These are phyloP conservation scores for Endomychus coccineus DNA, from an alignment of 2,888 invertebrate species.

Conservation along the genomic window DNA sequence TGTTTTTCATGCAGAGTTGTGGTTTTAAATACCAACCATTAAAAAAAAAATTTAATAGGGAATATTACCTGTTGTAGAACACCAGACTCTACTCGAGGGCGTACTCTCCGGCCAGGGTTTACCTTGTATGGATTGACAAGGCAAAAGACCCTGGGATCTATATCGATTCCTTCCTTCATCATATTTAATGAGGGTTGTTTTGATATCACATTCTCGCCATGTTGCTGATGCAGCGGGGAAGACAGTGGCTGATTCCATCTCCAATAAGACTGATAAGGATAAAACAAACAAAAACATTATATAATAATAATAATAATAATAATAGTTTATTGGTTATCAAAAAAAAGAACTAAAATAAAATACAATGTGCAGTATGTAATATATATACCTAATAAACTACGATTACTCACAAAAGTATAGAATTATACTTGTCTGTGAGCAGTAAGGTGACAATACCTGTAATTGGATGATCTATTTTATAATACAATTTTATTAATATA, in stretches of 20 bases:
- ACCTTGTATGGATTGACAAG: conserved; percentile 36
- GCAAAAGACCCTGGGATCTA: conserved; percentile 25
- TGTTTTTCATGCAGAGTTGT: background rate
- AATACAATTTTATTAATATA: too few relatives aligned
- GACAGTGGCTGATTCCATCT: conserved; percentile 36
- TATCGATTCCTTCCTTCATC: conserved; percentile 26
- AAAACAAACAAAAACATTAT: too few relatives aligned
- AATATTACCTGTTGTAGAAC: too few relatives aligned
- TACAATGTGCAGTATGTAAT: too few relatives aligned
- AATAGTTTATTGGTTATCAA: too few relatives aligned
- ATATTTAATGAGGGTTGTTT: conserved; percentile 16
- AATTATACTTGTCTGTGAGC: too few relatives aligned
- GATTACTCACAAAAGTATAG: too few relatives aligned
- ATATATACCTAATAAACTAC: too few relatives aligned
- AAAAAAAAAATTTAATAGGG: background rate
- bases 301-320: too few relatives aligned
- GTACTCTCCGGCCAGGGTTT: conserved; percentile 24
- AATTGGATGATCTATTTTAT: too few relatives aligned
- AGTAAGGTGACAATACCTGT: too few relatives aligned
- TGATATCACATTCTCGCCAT: conserved; percentile 45
- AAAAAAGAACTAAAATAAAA: too few relatives aligned
- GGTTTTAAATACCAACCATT: background rate
- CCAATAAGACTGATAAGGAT: conserved; percentile 39
- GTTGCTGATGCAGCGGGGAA: conserved; percentile 40
- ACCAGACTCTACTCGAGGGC: conserved; percentile 8